These are phyloP conservation scores for Drosophila bifasciata DNA, from an alignment of 1,140 invertebrate genomes.

Conservation along the genomic window DNA sequence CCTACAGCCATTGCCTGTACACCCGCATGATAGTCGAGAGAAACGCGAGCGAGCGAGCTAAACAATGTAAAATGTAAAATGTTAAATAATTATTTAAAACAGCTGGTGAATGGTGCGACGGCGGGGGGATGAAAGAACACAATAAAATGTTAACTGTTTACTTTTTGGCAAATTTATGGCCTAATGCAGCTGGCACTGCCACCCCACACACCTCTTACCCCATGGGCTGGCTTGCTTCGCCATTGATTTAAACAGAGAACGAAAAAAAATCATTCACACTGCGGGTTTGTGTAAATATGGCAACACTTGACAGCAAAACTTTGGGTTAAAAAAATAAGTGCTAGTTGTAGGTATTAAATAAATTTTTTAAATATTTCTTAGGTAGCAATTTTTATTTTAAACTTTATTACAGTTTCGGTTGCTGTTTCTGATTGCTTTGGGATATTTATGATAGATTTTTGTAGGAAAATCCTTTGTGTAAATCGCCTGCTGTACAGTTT, in stretches of 20 bases:
- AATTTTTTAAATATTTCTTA: no score
- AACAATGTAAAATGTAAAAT: constrained; percentile 81
- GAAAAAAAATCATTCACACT: constrained; percentile 26
- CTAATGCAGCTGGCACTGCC: constrained; percentile 64
- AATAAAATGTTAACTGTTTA: constrained; percentile 79
- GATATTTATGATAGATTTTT: no score
- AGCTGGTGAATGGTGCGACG: constrained; percentile 30
- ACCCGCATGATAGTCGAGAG: constrained; percentile 41
- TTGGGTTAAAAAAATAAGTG: no score
- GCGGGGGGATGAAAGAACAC: constrained; percentile 35
- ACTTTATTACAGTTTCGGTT: no score
- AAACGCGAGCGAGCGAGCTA: constrained; percentile 53
- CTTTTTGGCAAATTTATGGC: constrained; percentile 72
- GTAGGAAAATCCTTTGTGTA: neutral
- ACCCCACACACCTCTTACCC: neutral
- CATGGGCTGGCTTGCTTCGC: neutral
- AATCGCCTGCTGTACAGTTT: neutral
- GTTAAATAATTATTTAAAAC: constrained; percentile 79
- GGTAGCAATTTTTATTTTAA: no score
- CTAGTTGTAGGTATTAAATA: no score
- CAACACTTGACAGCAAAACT: neutral
- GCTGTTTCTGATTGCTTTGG: no score
- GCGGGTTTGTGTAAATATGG: constrained; percentile 26
- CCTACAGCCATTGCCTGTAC: neutral
- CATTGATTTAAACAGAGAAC: neutral